These are phyloP conservation scores for Microhierax caerulescens DNA, from an alignment of 2,797 vertebrate species.

Conservation along the genomic window DNA sequence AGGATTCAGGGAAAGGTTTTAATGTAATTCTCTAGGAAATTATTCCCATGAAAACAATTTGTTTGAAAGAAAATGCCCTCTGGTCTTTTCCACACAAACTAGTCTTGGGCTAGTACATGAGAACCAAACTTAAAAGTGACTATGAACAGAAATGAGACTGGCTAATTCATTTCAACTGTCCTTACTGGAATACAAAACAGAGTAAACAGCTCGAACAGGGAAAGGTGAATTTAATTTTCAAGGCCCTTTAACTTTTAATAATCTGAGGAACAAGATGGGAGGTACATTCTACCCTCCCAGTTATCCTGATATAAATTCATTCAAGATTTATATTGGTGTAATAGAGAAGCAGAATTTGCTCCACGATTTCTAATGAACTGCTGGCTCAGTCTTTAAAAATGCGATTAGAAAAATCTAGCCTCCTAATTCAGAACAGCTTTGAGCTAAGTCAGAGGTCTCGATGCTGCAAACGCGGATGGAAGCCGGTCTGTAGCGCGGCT, in stretches of 20 bases:
- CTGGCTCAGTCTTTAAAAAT: constrained; percentile 56
- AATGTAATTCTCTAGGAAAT: constrained; percentile 53
- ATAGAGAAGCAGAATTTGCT: constrained; percentile 64
- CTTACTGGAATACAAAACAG: constrained; percentile 26
- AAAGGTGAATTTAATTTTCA: constrained; percentile 61
- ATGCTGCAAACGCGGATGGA: not conserved
- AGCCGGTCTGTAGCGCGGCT: not conserved
- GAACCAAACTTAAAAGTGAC: constrained; percentile 56
- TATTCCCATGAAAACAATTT: constrained; percentile 67
- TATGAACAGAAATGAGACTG: not conserved
- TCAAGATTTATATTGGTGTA: constrained; percentile 66
- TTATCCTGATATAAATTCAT: constrained; percentile 54
- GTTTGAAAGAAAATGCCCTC: constrained; percentile 53
- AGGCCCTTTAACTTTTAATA: constrained; percentile 53
- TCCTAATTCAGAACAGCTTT: constrained; percentile 61
- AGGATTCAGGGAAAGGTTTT: constrained; percentile 17
- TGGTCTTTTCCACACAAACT: constrained; percentile 41
- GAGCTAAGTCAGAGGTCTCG: constrained; percentile 46
- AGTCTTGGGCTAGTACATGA: constrained; percentile 39
- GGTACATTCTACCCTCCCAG: constrained; percentile 33
- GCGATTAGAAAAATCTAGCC: constrained; percentile 64
- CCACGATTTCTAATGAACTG: constrained; percentile 54
- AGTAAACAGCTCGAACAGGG: not conserved
- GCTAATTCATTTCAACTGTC: constrained; percentile 61
- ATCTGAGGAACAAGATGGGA: constrained; percentile 52